phyloP scores from a whole-genome alignment of 2,797 vertebrate species.

The Thunnus albacares region DNA sequence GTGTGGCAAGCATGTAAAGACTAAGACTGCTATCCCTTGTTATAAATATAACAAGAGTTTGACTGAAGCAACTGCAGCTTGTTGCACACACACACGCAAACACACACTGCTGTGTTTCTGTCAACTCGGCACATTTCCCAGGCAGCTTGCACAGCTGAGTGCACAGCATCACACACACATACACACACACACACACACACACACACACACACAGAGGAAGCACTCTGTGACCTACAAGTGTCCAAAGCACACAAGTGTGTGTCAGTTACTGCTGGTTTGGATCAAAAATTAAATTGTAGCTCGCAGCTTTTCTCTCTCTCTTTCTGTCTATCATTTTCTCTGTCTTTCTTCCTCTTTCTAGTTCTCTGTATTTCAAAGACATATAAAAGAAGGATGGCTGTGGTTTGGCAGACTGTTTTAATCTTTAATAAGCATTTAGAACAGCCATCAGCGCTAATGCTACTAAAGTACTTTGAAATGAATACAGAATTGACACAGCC shows the following conservation, averaged over 20 bases:
- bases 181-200: conserved; percentile 23
- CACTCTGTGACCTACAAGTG: conserved; percentile 82
- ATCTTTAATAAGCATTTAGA: conserved; percentile 82
- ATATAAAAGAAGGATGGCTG: conserved; percentile 47
- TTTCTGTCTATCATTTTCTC: conserved; percentile 24
- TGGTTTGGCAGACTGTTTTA: conserved; percentile 68
- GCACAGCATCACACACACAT: conserved; percentile 68
- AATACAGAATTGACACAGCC: conserved; percentile 62
- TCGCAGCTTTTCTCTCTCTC: conserved; percentile 57
- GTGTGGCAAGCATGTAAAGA: conserved; percentile 58
- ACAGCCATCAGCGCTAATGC: conserved; percentile 71
- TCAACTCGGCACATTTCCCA: conserved; percentile 87
- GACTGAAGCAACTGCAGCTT: conserved; percentile 74
- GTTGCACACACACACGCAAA: conserved; percentile 62
- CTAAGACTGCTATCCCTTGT: conserved; percentile 54
- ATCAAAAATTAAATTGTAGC: conserved; percentile 76
- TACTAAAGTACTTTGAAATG: conserved; percentile 70
- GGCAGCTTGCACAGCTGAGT: conserved; percentile 80
- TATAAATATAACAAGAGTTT: conserved; percentile 80
- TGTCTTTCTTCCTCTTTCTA: conserved; percentile 28
- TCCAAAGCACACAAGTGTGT: conserved; percentile 77
- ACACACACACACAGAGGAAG: conserved; percentile 36
- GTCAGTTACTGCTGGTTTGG: conserved; percentile 75
- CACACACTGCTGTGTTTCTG: conserved; percentile 76
- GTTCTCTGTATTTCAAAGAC: conserved; percentile 55